phyloP scores from a whole-genome alignment of 2,113 vertebrate genomes.

The Oreochromis niloticus region DNA sequence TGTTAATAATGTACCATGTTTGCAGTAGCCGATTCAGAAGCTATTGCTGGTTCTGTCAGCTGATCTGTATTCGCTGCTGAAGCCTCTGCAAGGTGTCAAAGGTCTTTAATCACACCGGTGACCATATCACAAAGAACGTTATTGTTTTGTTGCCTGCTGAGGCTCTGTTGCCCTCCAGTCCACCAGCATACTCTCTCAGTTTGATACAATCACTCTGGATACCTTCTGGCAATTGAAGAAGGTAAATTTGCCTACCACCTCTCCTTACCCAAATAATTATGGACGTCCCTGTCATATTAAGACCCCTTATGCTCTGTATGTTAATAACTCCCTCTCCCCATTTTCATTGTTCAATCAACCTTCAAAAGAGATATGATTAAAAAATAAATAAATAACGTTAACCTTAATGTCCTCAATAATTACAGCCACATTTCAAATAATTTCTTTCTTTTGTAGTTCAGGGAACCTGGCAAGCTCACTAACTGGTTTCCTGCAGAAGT shows the following conservation, averaged over 20 bases:
- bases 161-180: background rate
- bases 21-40: background rate
- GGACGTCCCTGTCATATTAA: background rate
- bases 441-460: background rate
- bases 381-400: background rate
- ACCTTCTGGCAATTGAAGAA: background rate
- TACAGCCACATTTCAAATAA: background rate
- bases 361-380: constrained; percentile 15
- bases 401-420: background rate
- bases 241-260: background rate
- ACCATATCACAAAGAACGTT: constrained; percentile 12
- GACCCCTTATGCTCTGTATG: background rate
- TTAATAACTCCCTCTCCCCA: background rate
- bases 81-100: background rate
- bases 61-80: background rate
- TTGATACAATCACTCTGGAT: background rate
- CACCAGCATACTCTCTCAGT: background rate
- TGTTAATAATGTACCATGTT: background rate
- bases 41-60: background rate
- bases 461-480: background rate
- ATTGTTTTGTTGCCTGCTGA: constrained; percentile 29
- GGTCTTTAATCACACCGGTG: constrained; percentile 20
- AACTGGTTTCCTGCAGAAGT: background rate
- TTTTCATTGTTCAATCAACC: background rate
- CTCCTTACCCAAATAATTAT: background rate